Evolutionary conservation across 2,113 vertebrate species (phyloP), one percentile per base, ranked within the genome.

Genomic region (Eulacestoma nigropectus): DNA sequence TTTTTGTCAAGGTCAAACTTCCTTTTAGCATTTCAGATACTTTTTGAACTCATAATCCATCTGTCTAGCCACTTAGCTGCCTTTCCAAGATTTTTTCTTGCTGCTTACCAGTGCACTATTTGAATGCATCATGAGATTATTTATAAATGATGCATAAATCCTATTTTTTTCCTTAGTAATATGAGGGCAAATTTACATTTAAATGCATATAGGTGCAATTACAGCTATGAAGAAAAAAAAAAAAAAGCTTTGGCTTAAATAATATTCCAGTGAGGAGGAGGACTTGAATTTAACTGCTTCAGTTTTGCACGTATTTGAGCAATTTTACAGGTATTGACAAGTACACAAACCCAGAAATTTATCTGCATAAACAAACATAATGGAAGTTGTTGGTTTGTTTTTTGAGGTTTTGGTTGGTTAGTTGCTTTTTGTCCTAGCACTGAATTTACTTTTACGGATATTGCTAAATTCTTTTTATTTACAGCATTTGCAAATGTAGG

Each of bases 31-130:
- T 94, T 89, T 77, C 67, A 91, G 59, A 35, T 80, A 89, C 9
- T 92, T 96, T 85, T 74, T 90, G n/a, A 86, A 87, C 55, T 91
- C 87, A 89, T 91, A 95, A 95, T 87, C 90, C 90, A 80, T 95
- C 84, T 96, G 79, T 83, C 50, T 91, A 88, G 42, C 41, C 47
- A 77, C 68, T 93, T 95, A 94, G 53, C 30, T 86, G 53, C n/a
- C 79, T 90, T 92, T 73, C 75, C 65, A 90, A 88, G 70, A 79
- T 67, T 84, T 87, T 75, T 55, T 80, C 50, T 90, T 80, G 67
- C 39, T 90, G 55, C 63, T 94, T 94, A 90, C 63, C 22, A 56
- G 42, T 59, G 53, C 29, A 44, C 19, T 47, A 21, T 83, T 79
- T 85, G 79, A 96, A 95, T 84, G 37, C 20, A 79, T 91, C 78